Evolutionary conservation across 2,797 vertebrate genomes (phyloP).

Genomic region (Enteromius trimaculatus): DNA sequence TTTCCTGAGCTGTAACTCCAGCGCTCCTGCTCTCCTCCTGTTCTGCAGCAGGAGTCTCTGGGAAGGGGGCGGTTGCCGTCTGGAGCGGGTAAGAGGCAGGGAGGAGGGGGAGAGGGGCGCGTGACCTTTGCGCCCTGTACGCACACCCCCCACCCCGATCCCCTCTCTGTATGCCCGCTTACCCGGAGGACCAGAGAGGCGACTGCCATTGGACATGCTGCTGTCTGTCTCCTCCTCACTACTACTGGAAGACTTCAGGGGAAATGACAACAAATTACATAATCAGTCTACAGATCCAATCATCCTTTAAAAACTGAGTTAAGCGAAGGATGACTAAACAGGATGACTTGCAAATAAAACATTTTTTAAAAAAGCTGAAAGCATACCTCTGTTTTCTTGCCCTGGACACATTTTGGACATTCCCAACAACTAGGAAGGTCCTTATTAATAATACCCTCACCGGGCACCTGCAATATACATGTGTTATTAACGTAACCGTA

Average conservation of each 20-base stretch:
- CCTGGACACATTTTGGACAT: slow-evolving; percentile 93
- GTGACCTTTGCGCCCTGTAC: slow-evolving; percentile 48
- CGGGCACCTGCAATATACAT: slow-evolving; percentile 81
- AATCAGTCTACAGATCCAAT: neutral
- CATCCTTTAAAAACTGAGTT: neutral
- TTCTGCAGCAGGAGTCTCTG: slow-evolving; percentile 80
- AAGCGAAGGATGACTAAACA: neutral
- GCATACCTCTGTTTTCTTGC: slow-evolving; percentile 84
- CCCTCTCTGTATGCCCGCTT: slow-evolving; percentile 75
- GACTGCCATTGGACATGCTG: slow-evolving; percentile 68
- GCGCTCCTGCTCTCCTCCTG: slow-evolving; percentile 77
- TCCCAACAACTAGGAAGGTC: slow-evolving; percentile 98
- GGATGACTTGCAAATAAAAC: no score
- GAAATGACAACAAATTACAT: neutral
- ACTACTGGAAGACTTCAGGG: slow-evolving; percentile 73
- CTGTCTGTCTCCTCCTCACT: slow-evolving; percentile 68
- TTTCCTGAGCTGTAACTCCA: slow-evolving; percentile 79
- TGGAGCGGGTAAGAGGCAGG: slow-evolving; percentile 59
- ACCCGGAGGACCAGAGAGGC: slow-evolving; percentile 65
- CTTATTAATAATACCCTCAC: slow-evolving; percentile 90
- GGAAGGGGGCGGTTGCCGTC: slow-evolving; percentile 78
- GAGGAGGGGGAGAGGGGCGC: slow-evolving; percentile 53
- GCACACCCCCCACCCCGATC: slow-evolving; percentile 65
- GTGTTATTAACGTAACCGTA: neutral
- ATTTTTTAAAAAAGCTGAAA: no score